Conservation (phyloP, 2,888 invertebrate species). For the Gnatocerus cornutus region DNA sequence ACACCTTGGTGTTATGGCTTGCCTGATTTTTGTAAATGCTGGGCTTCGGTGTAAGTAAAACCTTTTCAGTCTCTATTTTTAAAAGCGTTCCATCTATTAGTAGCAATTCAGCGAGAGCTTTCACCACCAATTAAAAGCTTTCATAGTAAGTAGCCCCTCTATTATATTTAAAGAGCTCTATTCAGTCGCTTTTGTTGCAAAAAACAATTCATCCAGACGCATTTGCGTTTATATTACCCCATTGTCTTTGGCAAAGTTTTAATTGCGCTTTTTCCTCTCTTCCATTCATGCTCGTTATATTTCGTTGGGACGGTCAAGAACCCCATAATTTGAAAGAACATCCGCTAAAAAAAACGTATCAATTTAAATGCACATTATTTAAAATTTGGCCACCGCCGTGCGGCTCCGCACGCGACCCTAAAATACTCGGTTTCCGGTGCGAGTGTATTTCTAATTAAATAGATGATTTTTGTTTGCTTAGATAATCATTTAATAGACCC, state of each 20-base stretch:
- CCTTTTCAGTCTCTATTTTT: too few relatives aligned
- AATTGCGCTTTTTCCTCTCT: constrained; percentile 63
- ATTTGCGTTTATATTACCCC: constrained; percentile 55
- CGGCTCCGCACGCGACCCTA: constrained; percentile 64
- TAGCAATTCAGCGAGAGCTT: not conserved
- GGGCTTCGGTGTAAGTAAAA: too few relatives aligned
- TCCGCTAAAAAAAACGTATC: constrained; percentile 56
- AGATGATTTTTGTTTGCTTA: constrained; percentile 73
- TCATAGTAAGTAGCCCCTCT: constrained; percentile 15
- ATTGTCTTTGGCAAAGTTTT: constrained; percentile 60
- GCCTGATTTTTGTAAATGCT: too few relatives aligned
- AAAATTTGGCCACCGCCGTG: constrained; percentile 55
- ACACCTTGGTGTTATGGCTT: too few relatives aligned
- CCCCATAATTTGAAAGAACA: constrained; percentile 56
- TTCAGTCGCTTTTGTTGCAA: constrained; percentile 49
- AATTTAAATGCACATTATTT: constrained; percentile 61
- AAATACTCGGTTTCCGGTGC: constrained; percentile 68
- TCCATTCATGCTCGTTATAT: constrained; percentile 59
- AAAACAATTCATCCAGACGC: constrained; percentile 55
- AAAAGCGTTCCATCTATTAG: not conserved
- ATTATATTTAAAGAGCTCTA: constrained; percentile 33
- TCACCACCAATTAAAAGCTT: constrained; percentile 30
- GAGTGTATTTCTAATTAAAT: constrained; percentile 70
- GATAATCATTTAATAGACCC: constrained; percentile 72
- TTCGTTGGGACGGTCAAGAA: constrained; percentile 52